These are phyloP conservation scores for Electrona antarctica DNA, from an alignment of 2,113 vertebrate species.

Conservation along the genomic window DNA sequence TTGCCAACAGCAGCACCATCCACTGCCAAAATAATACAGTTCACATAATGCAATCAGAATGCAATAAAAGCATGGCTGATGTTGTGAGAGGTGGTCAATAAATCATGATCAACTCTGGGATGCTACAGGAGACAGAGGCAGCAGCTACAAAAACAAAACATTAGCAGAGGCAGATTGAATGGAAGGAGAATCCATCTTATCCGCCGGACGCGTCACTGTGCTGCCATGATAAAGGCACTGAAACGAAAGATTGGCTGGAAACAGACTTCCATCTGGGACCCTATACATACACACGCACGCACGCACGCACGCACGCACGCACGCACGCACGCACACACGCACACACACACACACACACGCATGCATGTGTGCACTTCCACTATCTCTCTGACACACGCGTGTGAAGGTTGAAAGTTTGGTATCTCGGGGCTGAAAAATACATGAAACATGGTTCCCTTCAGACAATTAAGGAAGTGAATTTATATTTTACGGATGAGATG, in stretches of 20 bases:
- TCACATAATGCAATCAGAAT: conserved; percentile 15
- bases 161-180: conserved; percentile 44
- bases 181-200: conserved; percentile 61
- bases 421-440: no score
- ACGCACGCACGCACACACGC: conserved; percentile 3
- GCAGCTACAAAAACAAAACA: conserved; percentile 48
- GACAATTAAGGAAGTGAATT: not conserved
- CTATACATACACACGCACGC: conserved; percentile 22
- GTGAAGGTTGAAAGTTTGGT: conserved; percentile 5
- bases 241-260: conserved; percentile 45
- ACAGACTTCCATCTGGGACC: conserved; percentile 43
- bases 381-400: not conserved
- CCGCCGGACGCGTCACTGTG: conserved; percentile 39
- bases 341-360: conserved; percentile 6
- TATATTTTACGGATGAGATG: no score
- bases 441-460: not conserved
- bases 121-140: conserved; percentile 33
- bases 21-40: not conserved
- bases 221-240: conserved; percentile 59
- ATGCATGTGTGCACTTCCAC: no score
- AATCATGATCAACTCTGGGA: conserved; percentile 31
- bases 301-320: conserved; percentile 11
- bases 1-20: not conserved
- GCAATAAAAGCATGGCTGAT: conserved; percentile 2
- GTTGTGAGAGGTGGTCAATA: conserved; percentile 2